A percentile compares a stretch with the other conserved stretches of the same genome.
phyloP scores from a whole-genome alignment of 2,888 invertebrate species.

The Sminthurides aquaticus region DNA sequence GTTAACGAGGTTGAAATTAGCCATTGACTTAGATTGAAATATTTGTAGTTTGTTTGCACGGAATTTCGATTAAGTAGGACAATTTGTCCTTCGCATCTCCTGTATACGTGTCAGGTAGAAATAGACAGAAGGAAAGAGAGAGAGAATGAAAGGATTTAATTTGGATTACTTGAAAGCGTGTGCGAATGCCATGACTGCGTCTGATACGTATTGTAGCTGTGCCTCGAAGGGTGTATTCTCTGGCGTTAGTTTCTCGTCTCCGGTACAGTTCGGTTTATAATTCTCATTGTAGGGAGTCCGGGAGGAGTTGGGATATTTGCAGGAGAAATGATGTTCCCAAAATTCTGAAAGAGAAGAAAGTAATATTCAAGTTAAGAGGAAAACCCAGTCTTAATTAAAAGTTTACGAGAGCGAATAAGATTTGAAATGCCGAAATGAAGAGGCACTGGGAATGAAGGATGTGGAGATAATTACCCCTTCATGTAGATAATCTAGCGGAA shows the following conservation, averaged over 20 bases:
- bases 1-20: neutral
- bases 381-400: neutral
- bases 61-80: too few relatives aligned
- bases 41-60: too few relatives aligned
- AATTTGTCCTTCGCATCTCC: too few relatives aligned
- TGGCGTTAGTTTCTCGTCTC: slow-evolving; percentile 63
- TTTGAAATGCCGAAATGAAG: too few relatives aligned
- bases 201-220: slow-evolving; percentile 91
- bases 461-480: too few relatives aligned
- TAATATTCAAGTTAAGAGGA: slow-evolving; percentile 11
- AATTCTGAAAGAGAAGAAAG: slow-evolving; percentile 60
- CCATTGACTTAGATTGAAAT: neutral
- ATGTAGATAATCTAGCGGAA: too few relatives aligned
- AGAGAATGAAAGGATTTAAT: too few relatives aligned
- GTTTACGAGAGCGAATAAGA: too few relatives aligned
- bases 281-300: slow-evolving; percentile 73
- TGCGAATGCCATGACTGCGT: slow-evolving; percentile 91
- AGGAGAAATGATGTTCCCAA: slow-evolving; percentile 90
- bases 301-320: slow-evolving; percentile 72
- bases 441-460: too few relatives aligned
- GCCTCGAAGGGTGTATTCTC: slow-evolving; percentile 80
- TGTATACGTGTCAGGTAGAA: too few relatives aligned
- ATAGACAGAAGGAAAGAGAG: too few relatives aligned
- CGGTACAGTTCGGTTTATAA: slow-evolving; percentile 65
- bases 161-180: slow-evolving; percentile 57